phyloP scores from a whole-genome alignment of 2,113 vertebrate genomes.

The Ptilonorhynchus violaceus region DNA sequence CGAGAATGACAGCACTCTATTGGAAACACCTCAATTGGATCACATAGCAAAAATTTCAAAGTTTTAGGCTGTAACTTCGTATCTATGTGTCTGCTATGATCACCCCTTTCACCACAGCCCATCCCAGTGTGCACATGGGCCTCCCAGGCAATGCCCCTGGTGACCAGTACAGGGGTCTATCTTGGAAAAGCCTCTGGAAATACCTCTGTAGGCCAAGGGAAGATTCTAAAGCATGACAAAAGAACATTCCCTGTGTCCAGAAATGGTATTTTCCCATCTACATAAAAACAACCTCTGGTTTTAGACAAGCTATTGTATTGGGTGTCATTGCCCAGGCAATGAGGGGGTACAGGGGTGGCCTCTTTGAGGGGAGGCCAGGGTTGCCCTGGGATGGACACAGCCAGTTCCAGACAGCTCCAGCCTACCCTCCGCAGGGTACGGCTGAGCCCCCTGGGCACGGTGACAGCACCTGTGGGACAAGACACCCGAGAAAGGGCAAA shows the following conservation, averaged over 20 bases:
- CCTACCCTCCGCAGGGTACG: accelerated
- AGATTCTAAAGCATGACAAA: accelerated
- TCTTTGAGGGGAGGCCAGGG: neutral
- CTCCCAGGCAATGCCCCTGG: neutral
- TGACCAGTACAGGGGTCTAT: accelerated
- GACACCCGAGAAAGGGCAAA: neutral
- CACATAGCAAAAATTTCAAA: neutral
- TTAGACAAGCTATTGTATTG: neutral
- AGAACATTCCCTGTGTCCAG: neutral
- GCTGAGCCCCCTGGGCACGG: accelerated
- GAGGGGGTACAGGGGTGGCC: neutral
- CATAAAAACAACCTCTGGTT: neutral
- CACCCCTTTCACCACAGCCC: neutral
- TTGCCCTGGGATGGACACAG: accelerated
- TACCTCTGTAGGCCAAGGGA: neutral
- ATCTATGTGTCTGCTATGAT: neutral
- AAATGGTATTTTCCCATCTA: neutral
- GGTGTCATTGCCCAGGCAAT: accelerated
- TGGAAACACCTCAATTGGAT: neutral
- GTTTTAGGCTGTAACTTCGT: neutral
- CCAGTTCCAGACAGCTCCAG: neutral
- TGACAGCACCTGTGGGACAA: accelerated
- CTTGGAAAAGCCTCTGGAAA: neutral
- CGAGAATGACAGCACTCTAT: neutral
- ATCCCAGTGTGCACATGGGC: accelerated